phyloP scores from a whole-genome alignment of 92 coral and sea anemone species.

The Paragorgia papillata region DNA sequence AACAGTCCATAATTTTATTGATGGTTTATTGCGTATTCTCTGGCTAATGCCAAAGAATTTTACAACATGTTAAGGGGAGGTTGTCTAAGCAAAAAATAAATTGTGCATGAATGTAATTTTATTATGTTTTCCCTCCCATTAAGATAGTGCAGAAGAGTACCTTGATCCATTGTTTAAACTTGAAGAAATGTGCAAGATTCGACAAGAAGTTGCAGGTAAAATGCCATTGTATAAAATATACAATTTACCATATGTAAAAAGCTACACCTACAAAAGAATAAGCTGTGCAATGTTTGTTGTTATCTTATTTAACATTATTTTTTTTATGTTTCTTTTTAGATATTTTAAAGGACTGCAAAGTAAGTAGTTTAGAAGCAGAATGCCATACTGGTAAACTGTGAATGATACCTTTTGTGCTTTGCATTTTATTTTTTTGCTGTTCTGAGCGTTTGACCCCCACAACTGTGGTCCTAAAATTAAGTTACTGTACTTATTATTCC shows the following conservation, averaged over 20 bases:
- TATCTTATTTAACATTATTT: too few species aligned
- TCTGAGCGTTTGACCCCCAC: neutral
- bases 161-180: constrained; percentile 85
- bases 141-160: constrained; percentile 87
- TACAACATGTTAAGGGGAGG: too few species aligned
- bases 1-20: neutral
- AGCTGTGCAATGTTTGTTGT: too few species aligned
- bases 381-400: too few species aligned
- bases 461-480: neutral
- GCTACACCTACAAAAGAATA: too few species aligned
- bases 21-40: neutral
- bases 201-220: constrained; percentile 95
- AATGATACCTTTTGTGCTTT: neutral
- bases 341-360: constrained; percentile 87
- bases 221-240: neutral
- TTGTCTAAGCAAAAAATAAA: too few species aligned
- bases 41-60: too few species aligned
- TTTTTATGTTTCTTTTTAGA: constrained; percentile 55
- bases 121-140: neutral
- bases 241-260: neutral
- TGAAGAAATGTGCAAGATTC: constrained; percentile 91
- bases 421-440: neutral
- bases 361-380: too few species aligned
- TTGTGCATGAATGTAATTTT: constrained; percentile 4
- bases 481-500: neutral